Percentiles rank a stretch among this genome's conserved stretches.
These are phyloP conservation scores for Antheraea yamamai DNA, from an alignment of 2,888 invertebrate genomes.

Conservation along the genomic window DNA sequence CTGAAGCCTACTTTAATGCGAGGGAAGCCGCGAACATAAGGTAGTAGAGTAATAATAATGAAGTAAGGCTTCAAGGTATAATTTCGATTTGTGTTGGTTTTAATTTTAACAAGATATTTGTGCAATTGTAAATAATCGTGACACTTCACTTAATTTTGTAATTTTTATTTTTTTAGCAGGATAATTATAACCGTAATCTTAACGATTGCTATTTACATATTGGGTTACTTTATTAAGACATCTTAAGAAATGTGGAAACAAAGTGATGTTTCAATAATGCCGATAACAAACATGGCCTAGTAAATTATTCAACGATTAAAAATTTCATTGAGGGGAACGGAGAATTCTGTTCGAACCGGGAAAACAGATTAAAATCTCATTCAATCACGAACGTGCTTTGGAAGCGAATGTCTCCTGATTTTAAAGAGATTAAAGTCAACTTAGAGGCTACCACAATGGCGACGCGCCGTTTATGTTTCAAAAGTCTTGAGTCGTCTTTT, in stretches of 20 bases:
- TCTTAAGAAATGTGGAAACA: not conserved
- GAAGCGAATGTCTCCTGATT: slow-evolving; percentile 68
- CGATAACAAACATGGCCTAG: slow-evolving; percentile 56
- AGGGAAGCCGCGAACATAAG: too few species aligned
- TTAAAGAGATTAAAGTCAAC: slow-evolving; percentile 72
- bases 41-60: too few species aligned
- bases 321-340: slow-evolving; percentile 53
- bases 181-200: too few species aligned
- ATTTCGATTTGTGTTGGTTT: too few species aligned
- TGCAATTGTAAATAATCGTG: too few species aligned
- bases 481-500: slow-evolving; percentile 45
- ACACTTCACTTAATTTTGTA: too few species aligned
- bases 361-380: slow-evolving; percentile 74
- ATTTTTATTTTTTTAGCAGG: too few species aligned
- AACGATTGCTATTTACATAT: not conserved
- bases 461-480: slow-evolving; percentile 52
- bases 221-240: not conserved
- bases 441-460: slow-evolving; percentile 57
- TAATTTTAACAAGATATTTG: too few species aligned
- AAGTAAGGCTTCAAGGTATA: too few species aligned
- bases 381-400: slow-evolving; percentile 73
- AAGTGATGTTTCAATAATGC: slow-evolving; percentile 34
- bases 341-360: slow-evolving; percentile 59
- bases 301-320: slow-evolving; percentile 74
- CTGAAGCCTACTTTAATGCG: too few species aligned